phyloP scores from a whole-genome alignment of 2,113 vertebrate species.

The Nymphicus hollandicus region DNA sequence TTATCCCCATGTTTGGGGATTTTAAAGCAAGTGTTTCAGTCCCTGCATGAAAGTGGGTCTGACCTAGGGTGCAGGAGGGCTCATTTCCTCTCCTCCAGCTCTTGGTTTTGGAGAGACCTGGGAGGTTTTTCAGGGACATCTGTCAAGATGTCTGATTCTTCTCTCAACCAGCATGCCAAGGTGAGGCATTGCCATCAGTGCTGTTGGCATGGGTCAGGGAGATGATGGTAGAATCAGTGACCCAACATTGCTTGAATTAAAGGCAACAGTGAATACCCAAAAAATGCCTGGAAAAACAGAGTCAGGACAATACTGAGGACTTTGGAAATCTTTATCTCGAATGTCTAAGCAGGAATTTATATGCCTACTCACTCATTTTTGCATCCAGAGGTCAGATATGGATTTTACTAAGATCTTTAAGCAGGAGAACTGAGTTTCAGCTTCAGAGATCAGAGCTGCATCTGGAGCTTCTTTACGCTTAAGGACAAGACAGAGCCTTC shows the following conservation, averaged over 20 bases:
- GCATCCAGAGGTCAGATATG: background rate
- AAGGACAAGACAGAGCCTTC: background rate
- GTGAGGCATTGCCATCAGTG: background rate
- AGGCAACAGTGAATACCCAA: background rate
- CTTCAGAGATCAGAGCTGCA: background rate
- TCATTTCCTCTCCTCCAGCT: background rate
- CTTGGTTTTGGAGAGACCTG: background rate
- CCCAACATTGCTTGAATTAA: background rate
- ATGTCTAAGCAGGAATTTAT: background rate
- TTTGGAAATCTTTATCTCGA: background rate
- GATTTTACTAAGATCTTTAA: background rate
- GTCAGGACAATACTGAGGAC: background rate
- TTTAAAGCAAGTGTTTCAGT: background rate
- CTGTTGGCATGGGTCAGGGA: background rate
- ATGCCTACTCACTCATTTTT: background rate
- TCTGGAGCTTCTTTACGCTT: background rate
- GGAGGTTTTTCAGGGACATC: background rate
- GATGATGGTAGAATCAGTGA: background rate
- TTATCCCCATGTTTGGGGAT: background rate
- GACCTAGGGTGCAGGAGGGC: background rate
- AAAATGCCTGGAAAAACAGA: background rate
- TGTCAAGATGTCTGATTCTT: background rate
- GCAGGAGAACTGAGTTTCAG: background rate
- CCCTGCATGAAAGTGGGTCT: background rate
- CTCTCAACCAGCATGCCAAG: background rate